Evolutionary conservation across 2,888 invertebrate species (phyloP), one percentile per base, ranked within the genome.

Genomic region (Steromphala cineraria): DNA sequence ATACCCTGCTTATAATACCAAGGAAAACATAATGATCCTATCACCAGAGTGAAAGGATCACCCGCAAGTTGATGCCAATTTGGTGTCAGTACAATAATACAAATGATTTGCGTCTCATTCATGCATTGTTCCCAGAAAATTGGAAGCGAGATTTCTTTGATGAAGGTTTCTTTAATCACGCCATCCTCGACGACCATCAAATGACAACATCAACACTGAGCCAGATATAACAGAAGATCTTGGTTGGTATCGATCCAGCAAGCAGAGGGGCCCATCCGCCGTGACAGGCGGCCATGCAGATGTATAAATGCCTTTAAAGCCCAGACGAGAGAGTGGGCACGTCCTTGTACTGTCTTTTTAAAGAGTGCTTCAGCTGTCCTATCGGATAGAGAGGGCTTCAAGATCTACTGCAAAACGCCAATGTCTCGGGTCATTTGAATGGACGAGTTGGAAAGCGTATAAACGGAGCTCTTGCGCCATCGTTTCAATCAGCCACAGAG

Each of bases 371-470:
- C 53, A 76, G 40, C 76, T 55, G 76, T 53, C 76, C 76, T 55
- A 76, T 76, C 76, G 53, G 76, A 53, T 76, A 76, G 76, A 76
- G 76, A 76, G 76, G 31, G 15, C 76, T 76, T 36, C 53, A 76
- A 55, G 31, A 19, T 31, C 76, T 36, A 53, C 76, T 55, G 76
- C 55, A 53, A 76, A 55, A 76, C 76, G 53, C 53, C 53, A 40
- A 55, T 31, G 76, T 76, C 76, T 53, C 19, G 31, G 76, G 76
- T 53, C 76, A 55, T 55, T 76, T 53, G 76, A 76, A 76, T 55
- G 55, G 53, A 76, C 76, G 53, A 76, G 76, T 76, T 76, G 31
- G 76, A 76, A 53, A 55, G 53, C 76, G 76, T 53, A 53, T 76
- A 55, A 55, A 76, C 28, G 31, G 36, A 53, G 53, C 55, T 31